phyloP scores from a whole-genome alignment of 2,888 invertebrate species.

The Malacosoma neustria region DNA sequence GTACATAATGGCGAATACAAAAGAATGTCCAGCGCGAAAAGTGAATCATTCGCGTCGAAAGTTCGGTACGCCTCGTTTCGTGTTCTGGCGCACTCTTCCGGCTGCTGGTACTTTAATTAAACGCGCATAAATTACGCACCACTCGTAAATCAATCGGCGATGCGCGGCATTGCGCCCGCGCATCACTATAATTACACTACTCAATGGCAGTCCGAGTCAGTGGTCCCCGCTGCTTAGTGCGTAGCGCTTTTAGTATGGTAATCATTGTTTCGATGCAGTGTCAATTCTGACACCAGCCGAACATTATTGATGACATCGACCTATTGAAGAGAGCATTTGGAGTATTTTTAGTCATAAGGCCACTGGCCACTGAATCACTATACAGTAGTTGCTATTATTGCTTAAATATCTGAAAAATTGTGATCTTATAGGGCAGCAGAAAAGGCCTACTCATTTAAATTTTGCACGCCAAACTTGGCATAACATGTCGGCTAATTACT shows the following conservation, averaged over 20 bases:
- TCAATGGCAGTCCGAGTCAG: neutral
- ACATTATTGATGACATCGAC: neutral
- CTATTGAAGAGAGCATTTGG: no score
- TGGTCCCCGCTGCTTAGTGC: neutral
- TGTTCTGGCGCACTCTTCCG: conserved; percentile 36
- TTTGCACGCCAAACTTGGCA: no score
- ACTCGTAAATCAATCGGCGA: conserved; percentile 55
- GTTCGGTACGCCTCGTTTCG: conserved; percentile 14
- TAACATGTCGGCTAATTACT: no score
- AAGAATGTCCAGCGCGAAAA: no score
- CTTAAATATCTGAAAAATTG: no score
- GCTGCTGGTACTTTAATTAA: conserved; percentile 64
- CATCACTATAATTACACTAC: conserved; percentile 4
- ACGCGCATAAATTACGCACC: conserved; percentile 52
- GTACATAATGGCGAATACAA: no score
- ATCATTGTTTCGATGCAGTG: neutral
- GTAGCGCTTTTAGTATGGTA: no score
- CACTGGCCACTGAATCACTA: no score
- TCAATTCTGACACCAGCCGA: neutral
- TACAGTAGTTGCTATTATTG: no score
- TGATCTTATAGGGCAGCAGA: no score
- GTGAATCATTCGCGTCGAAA: conserved; percentile 19
- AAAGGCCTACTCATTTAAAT: no score
- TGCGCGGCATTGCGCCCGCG: conserved; percentile 14
- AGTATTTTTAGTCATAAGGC: no score